Evolutionary conservation across 2,888 invertebrate genomes (phyloP), one percentile per base, ranked within the genome.

Genomic region (Steinernema carpocapsae): DNA sequence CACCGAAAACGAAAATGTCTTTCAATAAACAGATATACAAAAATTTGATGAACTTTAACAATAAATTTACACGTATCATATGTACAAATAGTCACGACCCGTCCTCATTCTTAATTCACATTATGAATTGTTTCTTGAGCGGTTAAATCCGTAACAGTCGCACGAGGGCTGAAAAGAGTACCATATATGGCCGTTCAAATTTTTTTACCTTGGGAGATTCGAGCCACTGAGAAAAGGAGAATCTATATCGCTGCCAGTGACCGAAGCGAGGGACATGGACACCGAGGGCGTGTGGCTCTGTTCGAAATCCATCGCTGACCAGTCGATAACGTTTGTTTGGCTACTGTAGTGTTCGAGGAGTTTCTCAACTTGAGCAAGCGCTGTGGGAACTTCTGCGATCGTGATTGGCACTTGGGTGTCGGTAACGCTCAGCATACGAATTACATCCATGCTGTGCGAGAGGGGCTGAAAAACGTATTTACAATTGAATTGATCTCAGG

Each of bases 361-460:
- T n/a, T 75, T 75, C 37, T 76, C 59, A 0, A 83, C 80, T 78
- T 79, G 75, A 32, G 77, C 76, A 26, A 83, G 56, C 1, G 81
- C 75, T 0, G 24, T 59, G 0, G 78, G 77, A n/a, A 84, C 81
- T 42, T 82, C 82, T 0, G 75, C 71, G 64, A 76, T 78, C 4
- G 72, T 71, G 24, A 74, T 74, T 1, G 84, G 83, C 1, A 80
- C 77, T 4, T 77, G 77, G 32, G 83, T 77, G n/a, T 82, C 79
- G 19, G 83, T 74, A 3, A 77, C 74, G 14, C 78, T 80, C 70
- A 84, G 81, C 46, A 83, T 32, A 12, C 79, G 80, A 76, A 79
- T 80, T 72, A 79, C 78, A 12, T 83, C 84, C 71, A 82, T 76
- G 29, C 77, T 76, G 64, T 84, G 84, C 1, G 83, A 82, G 56